These are phyloP conservation scores for Gavia stellata DNA, from an alignment of 2,113 vertebrate genomes.

Conservation along the genomic window DNA sequence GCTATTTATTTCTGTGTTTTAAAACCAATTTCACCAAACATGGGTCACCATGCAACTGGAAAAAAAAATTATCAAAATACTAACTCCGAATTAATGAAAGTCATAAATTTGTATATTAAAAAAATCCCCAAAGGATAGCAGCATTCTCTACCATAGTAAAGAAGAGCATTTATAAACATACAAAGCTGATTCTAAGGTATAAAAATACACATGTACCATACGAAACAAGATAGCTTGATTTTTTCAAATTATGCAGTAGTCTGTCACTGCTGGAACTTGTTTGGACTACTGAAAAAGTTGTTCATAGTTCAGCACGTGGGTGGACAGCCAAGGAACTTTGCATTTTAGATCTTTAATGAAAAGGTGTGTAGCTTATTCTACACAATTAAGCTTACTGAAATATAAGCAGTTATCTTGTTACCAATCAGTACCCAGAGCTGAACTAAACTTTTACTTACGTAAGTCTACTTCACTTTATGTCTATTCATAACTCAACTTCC, in stretches of 20 bases:
- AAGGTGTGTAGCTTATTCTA: not conserved
- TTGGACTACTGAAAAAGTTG: not conserved
- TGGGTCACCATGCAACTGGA: not conserved
- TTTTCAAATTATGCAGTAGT: constrained; percentile 20
- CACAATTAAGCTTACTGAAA: not conserved
- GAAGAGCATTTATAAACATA: constrained; percentile 44
- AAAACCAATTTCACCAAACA: constrained; percentile 31
- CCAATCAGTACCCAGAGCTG: not conserved
- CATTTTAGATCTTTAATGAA: not conserved
- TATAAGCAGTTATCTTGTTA: not conserved
- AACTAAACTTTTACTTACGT: not conserved
- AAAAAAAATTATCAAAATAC: constrained; percentile 14
- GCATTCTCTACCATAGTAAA: constrained; percentile 5
- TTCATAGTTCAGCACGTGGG: not conserved
- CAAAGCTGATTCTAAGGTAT: constrained; percentile 17
- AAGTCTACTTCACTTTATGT: not conserved
- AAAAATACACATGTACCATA: constrained; percentile 31
- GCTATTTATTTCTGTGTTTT: not conserved
- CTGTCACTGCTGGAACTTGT: not conserved
- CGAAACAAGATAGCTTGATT: not conserved
- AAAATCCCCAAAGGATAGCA: constrained; percentile 30
- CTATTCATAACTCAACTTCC: not conserved
- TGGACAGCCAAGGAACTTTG: not conserved
- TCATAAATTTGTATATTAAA: not conserved
- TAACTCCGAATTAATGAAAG: constrained; percentile 20